Evolutionary conservation across 2,797 vertebrate species (phyloP), one percentile per base, ranked within the genome.

Genomic region (Crenuchus spilurus): DNA sequence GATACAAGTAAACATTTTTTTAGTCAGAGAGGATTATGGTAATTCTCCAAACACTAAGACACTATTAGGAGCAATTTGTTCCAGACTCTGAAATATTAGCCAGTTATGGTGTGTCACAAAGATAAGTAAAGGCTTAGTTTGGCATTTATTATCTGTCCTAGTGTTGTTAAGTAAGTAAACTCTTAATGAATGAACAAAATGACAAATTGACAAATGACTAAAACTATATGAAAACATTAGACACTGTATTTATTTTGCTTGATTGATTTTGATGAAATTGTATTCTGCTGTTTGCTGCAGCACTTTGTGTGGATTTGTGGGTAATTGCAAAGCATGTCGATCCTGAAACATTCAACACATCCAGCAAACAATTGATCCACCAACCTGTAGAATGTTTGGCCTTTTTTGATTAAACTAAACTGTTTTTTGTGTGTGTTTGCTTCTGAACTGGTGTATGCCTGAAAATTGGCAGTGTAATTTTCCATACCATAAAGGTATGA

Each of bases 1-100:
- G 44, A 37, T 48, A 3, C 58, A 41, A 39, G 58, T 41, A 61
- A 41, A 61, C 33, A 39, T 52, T 39, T 30, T 54, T 64, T 31
- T 7, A 8, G 26, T 68, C 71, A 78, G 75, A 73, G 80, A 87
- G 75, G 77, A 66, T 84, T 62, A 54, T 33, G 42, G 52, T 69
- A 77, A 76, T 85, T 82, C 66, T 80, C 80, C 51, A 84, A 82
- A 84, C 72, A 77, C 78, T 84, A 75, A 30, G 73, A 81, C 71
- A 37, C 80, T 77, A 44, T 68, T 72, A 70, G 37, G 35, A 72
- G 7, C n/a, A 18, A 26, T 66, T 57, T 57, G 28, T 57, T 74
- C 14, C 22, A 48, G 30, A 41, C 13, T 39, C n/a, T 44, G 22
- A 72, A 20, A 18, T 24, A 55, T 44, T 54, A 41, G 20, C 18